A percentile compares a stretch with the other conserved stretches of the same genome.
phyloP scores from a whole-genome alignment of 2,113 vertebrate genomes.

The Grammomys dolichurus region DNA sequence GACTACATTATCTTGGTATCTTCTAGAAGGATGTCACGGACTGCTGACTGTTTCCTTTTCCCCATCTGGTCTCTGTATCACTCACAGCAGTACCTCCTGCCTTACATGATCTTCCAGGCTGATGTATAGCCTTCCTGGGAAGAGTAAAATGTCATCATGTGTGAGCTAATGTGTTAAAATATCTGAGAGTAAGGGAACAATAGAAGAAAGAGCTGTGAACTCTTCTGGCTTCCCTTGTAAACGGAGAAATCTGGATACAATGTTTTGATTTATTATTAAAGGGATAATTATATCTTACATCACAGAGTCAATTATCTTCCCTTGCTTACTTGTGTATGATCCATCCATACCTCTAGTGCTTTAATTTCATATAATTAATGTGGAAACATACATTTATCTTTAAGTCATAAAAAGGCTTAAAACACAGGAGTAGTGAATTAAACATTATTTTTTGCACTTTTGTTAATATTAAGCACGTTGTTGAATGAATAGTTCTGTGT shows the following conservation, averaged over 20 bases:
- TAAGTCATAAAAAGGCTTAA: neutral
- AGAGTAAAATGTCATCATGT: neutral
- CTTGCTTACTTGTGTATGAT: neutral
- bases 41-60: constrained; percentile 54
- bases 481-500: neutral
- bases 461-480: neutral
- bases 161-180: neutral
- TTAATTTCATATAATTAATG: constrained; percentile 1
- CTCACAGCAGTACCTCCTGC: constrained; percentile 3
- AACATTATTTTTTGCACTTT: neutral
- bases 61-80: constrained; percentile 60
- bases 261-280: neutral
- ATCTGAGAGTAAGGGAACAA: neutral
- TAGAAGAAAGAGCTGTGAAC: neutral
- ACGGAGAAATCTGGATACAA: neutral
- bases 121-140: constrained; percentile 59
- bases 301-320: neutral
- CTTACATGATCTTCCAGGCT: constrained; percentile 43
- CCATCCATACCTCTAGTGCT: neutral
- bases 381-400: neutral
- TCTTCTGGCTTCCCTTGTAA: neutral
- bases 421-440: neutral
- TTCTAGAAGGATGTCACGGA: constrained; percentile 40
- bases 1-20: neutral
- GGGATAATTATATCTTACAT: neutral